Base-by-base conservation (phyloP, 53 echinoderm and acorn worm genomes). In the Patiria pectinifera region DNA sequence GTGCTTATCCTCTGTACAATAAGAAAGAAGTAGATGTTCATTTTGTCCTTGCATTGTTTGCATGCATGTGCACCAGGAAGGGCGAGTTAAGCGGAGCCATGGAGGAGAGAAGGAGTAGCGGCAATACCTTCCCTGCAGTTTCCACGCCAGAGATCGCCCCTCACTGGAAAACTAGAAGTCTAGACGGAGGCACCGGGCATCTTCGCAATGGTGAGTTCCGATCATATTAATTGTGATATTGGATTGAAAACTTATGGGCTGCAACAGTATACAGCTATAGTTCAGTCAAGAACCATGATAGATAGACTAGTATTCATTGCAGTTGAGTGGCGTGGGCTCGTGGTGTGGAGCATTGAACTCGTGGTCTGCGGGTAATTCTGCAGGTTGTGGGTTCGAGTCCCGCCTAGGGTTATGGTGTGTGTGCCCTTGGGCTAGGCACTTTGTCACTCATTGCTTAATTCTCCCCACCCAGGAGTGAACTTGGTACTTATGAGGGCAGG, bases 101-200 rank as follows among this genome's bases (percentile, higher is more conserved):
- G 78, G 79, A 89, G 2, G 79, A 78, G 4, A 61, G 89, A 89
- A 8, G 61, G 19, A 44, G 35, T 8, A 45, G 3, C 13, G 16
- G 83, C 45, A 16, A 85, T 35, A 35, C 69, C 66, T 35, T 69
- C n/a, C 16, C 61, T 1, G 45, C 79, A 11, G 18, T 77, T 4
- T 59, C 78, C 2, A 78, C 44, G 0, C 24, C 58, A 76, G 89
- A 79, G 1, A 43, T 62, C 16, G 82, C 81, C 63, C 82, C 90
- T 21, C 90, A 69, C 46, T 81, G 82, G 81, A 63, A 81, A 49
- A 43, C n/a, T 15, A 78, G 26, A 80, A 80, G 82, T 80, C 77
- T 81, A 13, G 90, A 90, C 48, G 23, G 13, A 22, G 70, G 48
- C 5, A 69, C 61, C 16, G 79, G 46, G 2, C 47, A 63, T 66